These are phyloP conservation scores for Rattus rattus DNA, from an alignment of 2,113 vertebrate species.

Conservation along the genomic window DNA sequence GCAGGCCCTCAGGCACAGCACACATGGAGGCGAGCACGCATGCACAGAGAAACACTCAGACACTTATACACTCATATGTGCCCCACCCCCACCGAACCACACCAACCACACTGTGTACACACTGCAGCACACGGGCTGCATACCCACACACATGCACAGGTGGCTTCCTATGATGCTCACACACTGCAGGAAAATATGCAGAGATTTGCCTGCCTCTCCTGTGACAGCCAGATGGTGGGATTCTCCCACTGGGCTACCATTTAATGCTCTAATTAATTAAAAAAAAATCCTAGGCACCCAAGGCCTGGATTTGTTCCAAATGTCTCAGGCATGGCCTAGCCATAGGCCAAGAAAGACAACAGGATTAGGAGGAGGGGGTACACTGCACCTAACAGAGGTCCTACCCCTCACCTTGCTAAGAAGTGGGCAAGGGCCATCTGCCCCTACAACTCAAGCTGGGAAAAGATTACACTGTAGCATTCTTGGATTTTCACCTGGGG, in stretches of 20 bases:
- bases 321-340: slow-evolving; percentile 12
- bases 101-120: neutral
- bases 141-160: slow-evolving; percentile 30
- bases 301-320: slow-evolving; percentile 68
- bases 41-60: neutral
- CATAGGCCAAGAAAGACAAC: slow-evolving; percentile 25
- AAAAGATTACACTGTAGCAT: neutral
- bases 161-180: slow-evolving; percentile 45
- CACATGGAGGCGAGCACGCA: neutral
- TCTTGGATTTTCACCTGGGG: neutral
- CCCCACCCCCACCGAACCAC: neutral
- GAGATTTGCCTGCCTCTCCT: slow-evolving; percentile 51
- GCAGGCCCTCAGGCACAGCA: neutral
- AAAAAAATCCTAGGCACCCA: slow-evolving; percentile 56
- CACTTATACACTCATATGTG: neutral
- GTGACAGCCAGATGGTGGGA: slow-evolving; percentile 87
- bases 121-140: neutral
- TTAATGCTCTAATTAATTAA: slow-evolving; percentile 90
- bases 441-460: neutral
- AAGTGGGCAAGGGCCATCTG: neutral
- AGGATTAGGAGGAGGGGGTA: neutral
- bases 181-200: slow-evolving; percentile 74
- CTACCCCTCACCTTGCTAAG: neutral
- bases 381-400: neutral
- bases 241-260: slow-evolving; percentile 86